These are phyloP conservation scores for Pteruthius melanotis DNA, from an alignment of 2,113 vertebrate genomes.

Conservation along the genomic window DNA sequence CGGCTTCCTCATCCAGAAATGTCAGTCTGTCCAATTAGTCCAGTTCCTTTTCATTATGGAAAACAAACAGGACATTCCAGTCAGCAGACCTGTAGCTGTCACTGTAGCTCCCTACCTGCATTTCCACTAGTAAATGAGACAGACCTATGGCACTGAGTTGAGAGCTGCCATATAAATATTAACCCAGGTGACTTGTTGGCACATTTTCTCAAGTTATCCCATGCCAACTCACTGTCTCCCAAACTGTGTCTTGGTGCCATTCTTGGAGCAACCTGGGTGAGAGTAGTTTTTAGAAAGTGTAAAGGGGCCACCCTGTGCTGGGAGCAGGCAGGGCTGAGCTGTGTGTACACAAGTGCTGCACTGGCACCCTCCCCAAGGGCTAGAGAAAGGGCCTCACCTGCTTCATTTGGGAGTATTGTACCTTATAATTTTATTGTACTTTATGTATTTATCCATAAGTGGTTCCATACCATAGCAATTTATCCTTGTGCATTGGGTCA, in stretches of 20 bases:
- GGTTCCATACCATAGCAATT: background rate
- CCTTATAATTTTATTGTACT: no score
- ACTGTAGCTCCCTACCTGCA: background rate
- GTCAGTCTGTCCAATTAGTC: background rate
- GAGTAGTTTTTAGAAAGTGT: background rate
- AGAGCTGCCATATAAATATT: background rate
- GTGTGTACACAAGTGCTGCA: no score
- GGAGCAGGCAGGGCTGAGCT: background rate
- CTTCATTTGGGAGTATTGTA: background rate
- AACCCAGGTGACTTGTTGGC: background rate
- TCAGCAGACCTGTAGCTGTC: background rate
- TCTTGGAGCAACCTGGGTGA: background rate
- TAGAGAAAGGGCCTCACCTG: background rate
- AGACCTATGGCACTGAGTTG: background rate
- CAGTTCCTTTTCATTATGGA: background rate
- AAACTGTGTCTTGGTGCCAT: fast-evolving
- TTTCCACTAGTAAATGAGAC: background rate
- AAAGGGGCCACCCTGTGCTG: background rate
- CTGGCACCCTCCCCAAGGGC: background rate
- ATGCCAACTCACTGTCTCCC: background rate
- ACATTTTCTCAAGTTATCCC: background rate
- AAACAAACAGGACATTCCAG: background rate
- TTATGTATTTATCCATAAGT: background rate
- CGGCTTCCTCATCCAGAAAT: fast-evolving
- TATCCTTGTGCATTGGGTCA: background rate